Evolutionary conservation across 1,140 invertebrate species (phyloP), one percentile per base, ranked within the genome.

Genomic region (Heliothis virescens): DNA sequence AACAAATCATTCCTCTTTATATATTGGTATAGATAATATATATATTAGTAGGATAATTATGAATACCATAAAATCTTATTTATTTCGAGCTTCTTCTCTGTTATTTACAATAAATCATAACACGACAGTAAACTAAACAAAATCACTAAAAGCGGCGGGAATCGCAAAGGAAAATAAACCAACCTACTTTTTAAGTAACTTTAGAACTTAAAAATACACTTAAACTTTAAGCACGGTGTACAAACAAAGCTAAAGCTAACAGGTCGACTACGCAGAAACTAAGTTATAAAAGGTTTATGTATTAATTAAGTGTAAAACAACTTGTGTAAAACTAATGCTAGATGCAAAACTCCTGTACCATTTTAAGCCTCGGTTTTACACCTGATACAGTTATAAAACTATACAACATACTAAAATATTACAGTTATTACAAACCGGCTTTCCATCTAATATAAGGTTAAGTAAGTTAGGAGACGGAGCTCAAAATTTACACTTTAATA

Each of bases 401-500:
- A 60, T 3, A 75, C 47, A 62, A 29, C 18, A 47, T 26, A 75
- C 55, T 50, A 47, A 60, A 62, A 62, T 62, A 75, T 75, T 47
- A 60, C 72, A 15, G 72, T 75, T 75, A 62, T 75, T 62, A 75
- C 50, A 26, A 59, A 73, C 16, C 9, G 67, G 53, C 29, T 48
- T 59, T 62, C 57, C 12, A 15, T 62, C 18, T 75, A 75, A 62
- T 75, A 57, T 62, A 11, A 60, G 72, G 72, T 62, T 55, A 75
- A 75, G 72, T 75, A 60, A 75, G 72, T 75, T 62, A 48, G 18
- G 72, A 73, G 72, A 62, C 15, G 55, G 15, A 75, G 72, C 72
- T 62, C 57, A 62, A 75, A 75, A 75, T 75, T 75, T 75, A 75
- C 72, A 75, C 72, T 59, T 75, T 75, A 75, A 75, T 75, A 62